These are phyloP conservation scores for Archivesica marissinica DNA, from an alignment of 1,140 invertebrate genomes.

Conservation along the genomic window DNA sequence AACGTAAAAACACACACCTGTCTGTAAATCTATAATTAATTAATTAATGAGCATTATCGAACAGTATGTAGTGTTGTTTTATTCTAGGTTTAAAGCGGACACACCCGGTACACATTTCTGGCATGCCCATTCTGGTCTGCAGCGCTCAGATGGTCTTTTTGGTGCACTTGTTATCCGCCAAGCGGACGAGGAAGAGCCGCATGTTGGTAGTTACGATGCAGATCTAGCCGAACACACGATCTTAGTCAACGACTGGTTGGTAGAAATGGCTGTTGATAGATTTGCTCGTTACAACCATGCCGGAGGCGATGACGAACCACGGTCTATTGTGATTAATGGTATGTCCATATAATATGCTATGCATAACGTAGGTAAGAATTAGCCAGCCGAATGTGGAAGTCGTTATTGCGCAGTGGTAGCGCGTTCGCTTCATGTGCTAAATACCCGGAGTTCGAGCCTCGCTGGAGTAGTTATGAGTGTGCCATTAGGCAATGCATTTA, in stretches of 20 bases:
- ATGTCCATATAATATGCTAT: no score
- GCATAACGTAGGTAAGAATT: no score
- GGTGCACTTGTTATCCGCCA: conserved; percentile 72
- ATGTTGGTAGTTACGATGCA: conserved; percentile 70
- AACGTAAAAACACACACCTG: no score
- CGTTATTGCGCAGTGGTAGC: no score
- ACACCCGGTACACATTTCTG: conserved; percentile 93
- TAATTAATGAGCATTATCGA: no score
- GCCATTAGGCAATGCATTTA: no score
- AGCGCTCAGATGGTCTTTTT: conserved; percentile 90
- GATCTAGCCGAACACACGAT: conserved; percentile 75
- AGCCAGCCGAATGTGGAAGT: no score
- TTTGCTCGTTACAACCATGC: conserved; percentile 70
- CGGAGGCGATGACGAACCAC: conserved; percentile 72
- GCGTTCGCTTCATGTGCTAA: no score
- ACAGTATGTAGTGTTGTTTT: no score
- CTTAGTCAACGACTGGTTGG: conserved; percentile 73
- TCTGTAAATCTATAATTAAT: no score
- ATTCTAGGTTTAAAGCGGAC: conserved; percentile 83
- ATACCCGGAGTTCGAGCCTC: no score
- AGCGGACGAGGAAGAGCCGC: conserved; percentile 63
- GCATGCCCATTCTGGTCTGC: conserved; percentile 94
- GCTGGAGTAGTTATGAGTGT: no score
- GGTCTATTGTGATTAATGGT: conserved; percentile 83
- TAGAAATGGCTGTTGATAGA: conserved; percentile 64